A percentile compares a stretch with the other conserved stretches of the same genome.
Conservation (phyloP, 2,888 invertebrate genomes). For the Drosophila nigricruria region DNA sequence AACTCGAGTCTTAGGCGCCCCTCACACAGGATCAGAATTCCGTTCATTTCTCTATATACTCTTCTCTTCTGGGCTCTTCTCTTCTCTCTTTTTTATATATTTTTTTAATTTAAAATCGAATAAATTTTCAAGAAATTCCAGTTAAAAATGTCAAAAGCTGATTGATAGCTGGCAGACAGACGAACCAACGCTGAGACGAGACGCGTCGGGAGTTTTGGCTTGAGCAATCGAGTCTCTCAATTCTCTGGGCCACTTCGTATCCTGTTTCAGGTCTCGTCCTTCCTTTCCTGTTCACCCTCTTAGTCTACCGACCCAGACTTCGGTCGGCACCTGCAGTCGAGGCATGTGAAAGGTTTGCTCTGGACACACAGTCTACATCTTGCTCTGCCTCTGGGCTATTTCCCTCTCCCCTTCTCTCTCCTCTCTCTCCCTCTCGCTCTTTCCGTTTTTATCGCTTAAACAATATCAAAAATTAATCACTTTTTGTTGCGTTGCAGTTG, state of each 20-base stretch:
- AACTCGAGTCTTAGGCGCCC: constrained; percentile 57
- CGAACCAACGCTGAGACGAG: constrained; percentile 23
- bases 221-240: constrained; percentile 17
- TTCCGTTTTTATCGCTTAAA: constrained; percentile 58
- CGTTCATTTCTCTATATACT: constrained; percentile 22
- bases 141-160: constrained; percentile 83
- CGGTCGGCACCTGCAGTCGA: constrained; percentile 54
- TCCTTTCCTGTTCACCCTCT: background rate
- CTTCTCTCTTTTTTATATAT: constrained; percentile 14
- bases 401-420: background rate
- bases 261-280: constrained; percentile 61
- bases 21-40: constrained; percentile 34
- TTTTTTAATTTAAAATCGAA: constrained; percentile 79
- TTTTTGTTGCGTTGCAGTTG: constrained; percentile 64
- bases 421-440: background rate
- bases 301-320: constrained; percentile 11
- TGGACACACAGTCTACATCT: constrained; percentile 12
- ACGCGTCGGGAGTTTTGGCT: constrained; percentile 6
- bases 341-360: constrained; percentile 27
- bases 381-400: constrained; percentile 10
- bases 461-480: constrained; percentile 81
- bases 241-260: constrained; percentile 52
- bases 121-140: constrained; percentile 82
- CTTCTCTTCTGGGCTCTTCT: background rate
- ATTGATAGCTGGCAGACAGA: constrained; percentile 79